phyloP scores from a whole-genome alignment of 2,797 vertebrate genomes.

The Pseudochirops cupreus region DNA sequence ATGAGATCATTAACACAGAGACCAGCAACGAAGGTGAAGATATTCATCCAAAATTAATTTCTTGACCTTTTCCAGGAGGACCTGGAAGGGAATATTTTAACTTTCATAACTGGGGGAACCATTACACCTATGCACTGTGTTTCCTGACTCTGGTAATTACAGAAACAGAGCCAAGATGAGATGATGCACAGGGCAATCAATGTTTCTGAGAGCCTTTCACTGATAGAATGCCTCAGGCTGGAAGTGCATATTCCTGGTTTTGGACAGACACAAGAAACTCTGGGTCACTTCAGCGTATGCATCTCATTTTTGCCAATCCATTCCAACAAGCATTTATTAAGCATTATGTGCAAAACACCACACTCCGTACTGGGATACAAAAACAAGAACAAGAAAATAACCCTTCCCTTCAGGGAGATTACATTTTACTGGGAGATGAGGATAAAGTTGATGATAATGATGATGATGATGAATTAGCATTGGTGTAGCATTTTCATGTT shows the following conservation, averaged over 20 bases:
- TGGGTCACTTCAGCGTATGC: not conserved
- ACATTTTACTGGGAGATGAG: not conserved
- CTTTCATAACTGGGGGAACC: slow-evolving; percentile 70
- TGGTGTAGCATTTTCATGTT: not conserved
- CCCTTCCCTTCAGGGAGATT: not conserved
- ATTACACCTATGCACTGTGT: slow-evolving; percentile 54
- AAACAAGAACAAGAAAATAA: not conserved
- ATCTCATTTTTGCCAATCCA: not conserved
- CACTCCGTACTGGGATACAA: not conserved
- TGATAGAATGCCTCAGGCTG: not conserved
- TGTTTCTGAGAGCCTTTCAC: not conserved
- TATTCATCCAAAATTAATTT: slow-evolving; percentile 87
- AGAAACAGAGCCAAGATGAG: slow-evolving; percentile 71
- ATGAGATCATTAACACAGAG: slow-evolving; percentile 85
- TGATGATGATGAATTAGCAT: not conserved
- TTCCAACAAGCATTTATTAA: not conserved
- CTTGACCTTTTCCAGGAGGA: slow-evolving; percentile 83
- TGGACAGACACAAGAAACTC: not conserved
- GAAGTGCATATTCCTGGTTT: rapidly evolving
- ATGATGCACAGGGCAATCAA: not conserved
- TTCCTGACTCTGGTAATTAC: slow-evolving; percentile 67
- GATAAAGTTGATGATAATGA: not conserved
- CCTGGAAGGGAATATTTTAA: slow-evolving; percentile 82
- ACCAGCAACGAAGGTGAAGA: slow-evolving; percentile 82
- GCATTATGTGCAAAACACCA: not conserved